Percentiles rank a stretch among this genome's conserved stretches.
Conservation (phyloP, 2,888 invertebrate species). For the Dolomedes plantarius region DNA sequence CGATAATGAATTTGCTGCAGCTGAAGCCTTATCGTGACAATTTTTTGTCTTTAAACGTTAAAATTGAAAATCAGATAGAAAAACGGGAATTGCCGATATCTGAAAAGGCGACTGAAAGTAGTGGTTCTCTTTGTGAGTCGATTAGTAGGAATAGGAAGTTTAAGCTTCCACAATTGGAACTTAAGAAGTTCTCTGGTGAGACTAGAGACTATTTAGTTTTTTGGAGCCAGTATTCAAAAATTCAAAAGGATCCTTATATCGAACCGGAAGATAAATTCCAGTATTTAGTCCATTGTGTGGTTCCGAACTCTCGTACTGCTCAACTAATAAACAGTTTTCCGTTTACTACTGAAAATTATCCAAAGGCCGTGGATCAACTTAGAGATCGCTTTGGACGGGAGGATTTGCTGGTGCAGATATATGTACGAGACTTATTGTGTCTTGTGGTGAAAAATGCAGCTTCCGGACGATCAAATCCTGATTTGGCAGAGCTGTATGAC, state of each 20-base stretch:
- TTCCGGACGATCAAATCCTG: neutral
- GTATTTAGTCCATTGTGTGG: neutral
- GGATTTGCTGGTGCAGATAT: neutral
- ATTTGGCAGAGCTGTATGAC: neutral
- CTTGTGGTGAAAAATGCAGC: neutral
- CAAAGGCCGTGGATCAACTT: neutral
- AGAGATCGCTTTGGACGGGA: neutral
- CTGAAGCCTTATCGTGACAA: too few species aligned
- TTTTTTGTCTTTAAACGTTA: too few species aligned
- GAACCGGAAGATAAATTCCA: neutral
- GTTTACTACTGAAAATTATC: neutral
- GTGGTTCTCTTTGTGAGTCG: too few species aligned
- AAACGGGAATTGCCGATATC: too few species aligned
- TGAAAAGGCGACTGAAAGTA: too few species aligned
- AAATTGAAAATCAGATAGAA: too few species aligned
- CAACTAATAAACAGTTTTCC: too few species aligned
- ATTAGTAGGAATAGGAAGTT: too few species aligned
- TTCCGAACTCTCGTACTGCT: slow-evolving; percentile 1
- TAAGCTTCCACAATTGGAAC: neutral
- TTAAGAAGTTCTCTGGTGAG: slow-evolving; percentile 7
- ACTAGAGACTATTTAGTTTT: neutral
- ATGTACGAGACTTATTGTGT: neutral
- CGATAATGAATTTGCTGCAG: too few species aligned
- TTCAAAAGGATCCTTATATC: neutral
- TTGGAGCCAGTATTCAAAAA: neutral